Conservation (phyloP, 2,113 vertebrate species). For the Alexandromys fortis region DNA sequence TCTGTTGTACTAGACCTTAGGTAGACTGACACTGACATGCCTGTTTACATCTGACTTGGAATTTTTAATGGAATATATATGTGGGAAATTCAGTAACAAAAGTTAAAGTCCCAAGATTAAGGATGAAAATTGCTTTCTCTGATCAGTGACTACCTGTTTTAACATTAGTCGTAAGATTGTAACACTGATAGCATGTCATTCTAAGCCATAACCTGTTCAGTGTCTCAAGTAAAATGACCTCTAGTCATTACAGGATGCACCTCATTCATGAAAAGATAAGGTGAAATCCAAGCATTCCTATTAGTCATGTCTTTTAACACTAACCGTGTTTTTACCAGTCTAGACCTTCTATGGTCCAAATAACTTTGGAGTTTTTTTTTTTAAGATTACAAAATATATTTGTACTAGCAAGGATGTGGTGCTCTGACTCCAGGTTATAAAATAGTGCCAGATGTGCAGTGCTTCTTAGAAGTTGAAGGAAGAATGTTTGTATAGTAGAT, state of each 20-base stretch:
- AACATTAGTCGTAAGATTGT: background rate
- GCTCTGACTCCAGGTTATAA: constrained; percentile 5
- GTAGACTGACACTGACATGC: background rate
- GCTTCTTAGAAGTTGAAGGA: constrained; percentile 12
- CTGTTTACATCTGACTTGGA: background rate
- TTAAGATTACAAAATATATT: constrained; percentile 3
- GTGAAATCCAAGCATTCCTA: background rate
- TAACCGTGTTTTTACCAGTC: background rate
- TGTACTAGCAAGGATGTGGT: background rate
- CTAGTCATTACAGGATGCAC: background rate
- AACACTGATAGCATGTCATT: background rate
- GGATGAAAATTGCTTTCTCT: background rate
- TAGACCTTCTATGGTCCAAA: background rate
- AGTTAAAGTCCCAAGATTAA: constrained; percentile 28
- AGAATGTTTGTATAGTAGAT: background rate
- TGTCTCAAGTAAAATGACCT: constrained; percentile 18
- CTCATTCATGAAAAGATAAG: background rate
- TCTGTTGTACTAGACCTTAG: background rate
- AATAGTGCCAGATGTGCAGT: background rate
- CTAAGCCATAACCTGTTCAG: background rate
- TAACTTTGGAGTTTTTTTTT: constrained; percentile 41
- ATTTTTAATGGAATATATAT: background rate
- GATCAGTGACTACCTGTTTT: background rate
- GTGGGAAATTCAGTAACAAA: background rate
- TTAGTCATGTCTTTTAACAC: background rate